Evolutionary conservation across 1,140 invertebrate species (phyloP).

Genomic region (Drosophila biarmipes): DNA sequence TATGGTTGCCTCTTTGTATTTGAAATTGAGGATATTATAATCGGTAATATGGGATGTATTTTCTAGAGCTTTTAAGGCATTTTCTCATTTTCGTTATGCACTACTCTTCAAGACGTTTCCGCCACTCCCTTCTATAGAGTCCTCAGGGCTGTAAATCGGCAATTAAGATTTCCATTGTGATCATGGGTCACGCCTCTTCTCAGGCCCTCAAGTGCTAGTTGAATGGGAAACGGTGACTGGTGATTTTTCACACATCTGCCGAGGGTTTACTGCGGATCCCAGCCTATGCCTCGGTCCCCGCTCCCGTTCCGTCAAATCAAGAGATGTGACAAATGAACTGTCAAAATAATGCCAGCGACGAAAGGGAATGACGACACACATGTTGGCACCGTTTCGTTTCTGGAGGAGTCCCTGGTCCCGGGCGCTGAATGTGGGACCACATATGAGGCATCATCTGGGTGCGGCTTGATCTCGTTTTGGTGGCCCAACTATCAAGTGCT

Average conservation of each 20-base stretch:
- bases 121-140: neutral
- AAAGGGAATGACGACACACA: conserved; percentile 62
- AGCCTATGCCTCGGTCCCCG: conserved; percentile 5
- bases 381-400: conserved; percentile 11
- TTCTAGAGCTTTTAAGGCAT: too few relatives aligned
- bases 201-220: conserved; percentile 27
- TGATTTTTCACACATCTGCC: conserved; percentile 54
- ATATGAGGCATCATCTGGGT: conserved; percentile 24
- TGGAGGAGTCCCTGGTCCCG: conserved; percentile 15
- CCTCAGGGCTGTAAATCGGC: conserved; percentile 17
- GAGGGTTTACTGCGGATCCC: conserved; percentile 17
- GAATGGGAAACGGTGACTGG: conserved; percentile 41
- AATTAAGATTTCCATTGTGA: conserved; percentile 55
- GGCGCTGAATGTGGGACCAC: conserved; percentile 16
- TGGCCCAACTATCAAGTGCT: conserved; percentile 52
- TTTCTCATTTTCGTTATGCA: too few relatives aligned
- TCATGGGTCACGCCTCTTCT: conserved; percentile 21
- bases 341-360: conserved; percentile 67
- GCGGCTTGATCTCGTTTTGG: conserved; percentile 38
- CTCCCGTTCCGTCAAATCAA: conserved; percentile 63
- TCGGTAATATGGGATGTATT: too few relatives aligned
- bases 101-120: neutral
- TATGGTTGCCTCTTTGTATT: neutral
- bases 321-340: conserved; percentile 77
- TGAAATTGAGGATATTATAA: neutral